Conservation (phyloP, 2,113 vertebrate species). For the Choloepus hoffmanni region DNA sequence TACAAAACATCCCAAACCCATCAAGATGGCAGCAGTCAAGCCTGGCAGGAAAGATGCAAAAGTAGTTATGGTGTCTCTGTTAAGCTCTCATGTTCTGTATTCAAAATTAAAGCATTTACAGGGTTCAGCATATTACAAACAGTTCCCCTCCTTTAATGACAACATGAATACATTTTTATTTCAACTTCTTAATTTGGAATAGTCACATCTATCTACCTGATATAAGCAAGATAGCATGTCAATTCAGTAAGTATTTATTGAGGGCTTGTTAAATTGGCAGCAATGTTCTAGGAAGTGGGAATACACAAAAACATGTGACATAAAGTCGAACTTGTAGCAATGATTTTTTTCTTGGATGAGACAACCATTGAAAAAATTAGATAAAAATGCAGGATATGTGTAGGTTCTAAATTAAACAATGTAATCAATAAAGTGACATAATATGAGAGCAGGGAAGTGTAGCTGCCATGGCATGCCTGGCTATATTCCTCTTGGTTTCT, state of each 20-base stretch:
- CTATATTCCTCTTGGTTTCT: background rate
- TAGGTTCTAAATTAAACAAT: background rate
- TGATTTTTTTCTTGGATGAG: constrained; percentile 11
- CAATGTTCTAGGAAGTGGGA: background rate
- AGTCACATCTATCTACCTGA: background rate
- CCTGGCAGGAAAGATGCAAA: constrained; percentile 46
- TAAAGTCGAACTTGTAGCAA: background rate
- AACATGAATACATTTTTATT: background rate
- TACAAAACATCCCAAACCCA: constrained; percentile 54
- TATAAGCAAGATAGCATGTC: background rate
- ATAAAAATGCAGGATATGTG: background rate
- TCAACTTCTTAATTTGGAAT: background rate
- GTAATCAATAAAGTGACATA: background rate
- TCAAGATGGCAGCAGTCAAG: constrained; percentile 30
- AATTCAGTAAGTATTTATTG: background rate
- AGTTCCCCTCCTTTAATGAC: constrained; percentile 24
- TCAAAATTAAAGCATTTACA: background rate
- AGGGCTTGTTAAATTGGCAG: background rate
- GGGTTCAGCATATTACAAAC: background rate
- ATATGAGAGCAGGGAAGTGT: background rate
- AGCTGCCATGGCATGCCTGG: background rate
- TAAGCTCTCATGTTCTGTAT: background rate
- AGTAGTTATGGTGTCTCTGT: background rate
- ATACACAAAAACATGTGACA: background rate
- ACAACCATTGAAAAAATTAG: background rate